These are phyloP conservation scores for Solea solea DNA, from an alignment of 2,113 vertebrate genomes.

Conservation along the genomic window DNA sequence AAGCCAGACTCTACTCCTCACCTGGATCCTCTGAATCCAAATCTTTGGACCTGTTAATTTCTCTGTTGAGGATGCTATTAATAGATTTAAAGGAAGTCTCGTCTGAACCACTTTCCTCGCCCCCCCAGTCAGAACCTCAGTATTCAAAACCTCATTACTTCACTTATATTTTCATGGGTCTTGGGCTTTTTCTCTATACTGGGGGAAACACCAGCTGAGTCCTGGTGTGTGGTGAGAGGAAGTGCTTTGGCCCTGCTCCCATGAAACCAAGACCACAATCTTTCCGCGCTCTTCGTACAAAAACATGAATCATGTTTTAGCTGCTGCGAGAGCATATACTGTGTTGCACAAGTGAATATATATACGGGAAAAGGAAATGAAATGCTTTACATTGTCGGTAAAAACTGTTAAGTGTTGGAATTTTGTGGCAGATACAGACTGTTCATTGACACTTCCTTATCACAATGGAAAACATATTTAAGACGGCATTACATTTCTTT, in stretches of 20 bases:
- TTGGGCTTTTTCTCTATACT: background rate
- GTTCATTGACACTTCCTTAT: background rate
- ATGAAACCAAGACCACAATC: slow-evolving; percentile 2
- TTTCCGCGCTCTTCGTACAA: background rate
- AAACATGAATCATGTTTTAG: background rate
- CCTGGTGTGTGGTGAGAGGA: background rate
- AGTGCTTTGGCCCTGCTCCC: background rate
- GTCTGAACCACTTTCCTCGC: background rate
- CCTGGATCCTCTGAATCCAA: no score
- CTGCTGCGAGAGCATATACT: background rate
- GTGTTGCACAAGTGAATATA: background rate
- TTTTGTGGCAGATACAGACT: background rate
- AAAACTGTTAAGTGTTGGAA: background rate
- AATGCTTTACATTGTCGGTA: background rate
- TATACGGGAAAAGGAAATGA: background rate
- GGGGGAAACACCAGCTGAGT: background rate
- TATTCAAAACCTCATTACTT: slow-evolving; percentile 3
- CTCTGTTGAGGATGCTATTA: no score
- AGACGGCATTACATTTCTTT: background rate
- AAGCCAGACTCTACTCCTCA: no score
- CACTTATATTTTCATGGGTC: background rate
- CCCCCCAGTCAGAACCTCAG: background rate
- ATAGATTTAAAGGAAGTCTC: no score
- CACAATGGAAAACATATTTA: background rate
- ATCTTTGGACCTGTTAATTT: no score